Evolutionary conservation across 2,797 vertebrate genomes (phyloP).

Genomic region (Antennarius maculatus): DNA sequence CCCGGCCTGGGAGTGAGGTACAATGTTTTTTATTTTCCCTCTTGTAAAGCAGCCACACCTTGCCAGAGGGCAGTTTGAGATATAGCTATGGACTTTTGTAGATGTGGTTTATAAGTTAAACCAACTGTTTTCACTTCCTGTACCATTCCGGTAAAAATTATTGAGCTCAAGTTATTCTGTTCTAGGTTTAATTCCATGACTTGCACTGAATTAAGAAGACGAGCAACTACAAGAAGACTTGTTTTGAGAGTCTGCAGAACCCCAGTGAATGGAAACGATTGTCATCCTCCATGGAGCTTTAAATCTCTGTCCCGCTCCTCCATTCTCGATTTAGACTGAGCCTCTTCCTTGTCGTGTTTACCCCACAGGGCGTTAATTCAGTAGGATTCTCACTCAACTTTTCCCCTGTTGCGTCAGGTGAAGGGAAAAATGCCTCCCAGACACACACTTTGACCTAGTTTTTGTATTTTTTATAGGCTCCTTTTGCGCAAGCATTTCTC

Average conservation of each 20-base stretch:
- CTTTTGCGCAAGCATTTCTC: not conserved
- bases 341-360: slow-evolving; percentile 16
- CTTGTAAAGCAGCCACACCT: slow-evolving; percentile 4
- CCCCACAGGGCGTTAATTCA: slow-evolving; percentile 34
- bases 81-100: not conserved
- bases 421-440: not conserved
- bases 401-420: not conserved
- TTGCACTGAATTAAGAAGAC: no score
- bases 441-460: not conserved
- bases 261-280: not conserved
- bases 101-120: slow-evolving; percentile 20
- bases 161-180: no score
- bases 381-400: slow-evolving; percentile 7
- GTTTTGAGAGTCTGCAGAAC: not conserved
- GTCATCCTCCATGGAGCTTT: no score
- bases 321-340: slow-evolving; percentile 17
- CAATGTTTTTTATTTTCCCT: not conserved
- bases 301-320: no score
- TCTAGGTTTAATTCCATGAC: not conserved
- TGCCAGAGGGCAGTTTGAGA: not conserved
- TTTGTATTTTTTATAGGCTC: not conserved
- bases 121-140: not conserved
- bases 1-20: no score
- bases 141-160: not conserved
- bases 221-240: not conserved